Evolutionary conservation across 2,113 vertebrate species (phyloP), one percentile per base, ranked within the genome.

Genomic region (Myotis davidii): DNA sequence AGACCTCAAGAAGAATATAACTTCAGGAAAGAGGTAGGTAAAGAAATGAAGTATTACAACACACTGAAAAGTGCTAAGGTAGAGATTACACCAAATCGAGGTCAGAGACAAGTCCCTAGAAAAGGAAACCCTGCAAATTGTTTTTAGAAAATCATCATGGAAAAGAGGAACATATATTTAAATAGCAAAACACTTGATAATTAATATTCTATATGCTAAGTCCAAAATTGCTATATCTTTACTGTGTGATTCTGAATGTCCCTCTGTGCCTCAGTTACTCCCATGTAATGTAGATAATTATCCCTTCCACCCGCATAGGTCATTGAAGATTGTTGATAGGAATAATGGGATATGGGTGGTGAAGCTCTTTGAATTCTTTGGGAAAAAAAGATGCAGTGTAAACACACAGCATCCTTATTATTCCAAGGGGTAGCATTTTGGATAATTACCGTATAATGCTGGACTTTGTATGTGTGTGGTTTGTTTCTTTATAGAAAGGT

Each of bases 361-460:
- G 54, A 64, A 59, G 70, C 69, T 85, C 39, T 88, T 73, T 94
- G 56, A 96, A 92, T 94, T 96, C 85, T 97, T 85, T 72, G 56
- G 64, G 34, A 87, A 95, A 85, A 81, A 96, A 61, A 86, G 85
- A 95, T 84, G 50, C 88, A 88, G 25, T 88, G 85, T 94, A 96
- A 91, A 96, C 82, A 92, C 70, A 45, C 52, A 92, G 85, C 84
- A 96, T 82, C 92, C 79, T 94, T 91, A 90, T 96, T 93, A 83
- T 94, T 96, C 87, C 54, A 76, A 94, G 88, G 9, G 0, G 88
- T 77, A 95, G 74, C 72, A 61, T 96, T 97, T 91, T 76, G 85
- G 94, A 52, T 97, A 97, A 97, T 97, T 93, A 82, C 32, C 2
- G 0, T 95, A 94, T 92, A 96, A 95, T 48, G 42, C 84, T 81